Conservation (phyloP, 23 tunicate genomes). For the Oikopleura vanhoeffeni region DNA sequence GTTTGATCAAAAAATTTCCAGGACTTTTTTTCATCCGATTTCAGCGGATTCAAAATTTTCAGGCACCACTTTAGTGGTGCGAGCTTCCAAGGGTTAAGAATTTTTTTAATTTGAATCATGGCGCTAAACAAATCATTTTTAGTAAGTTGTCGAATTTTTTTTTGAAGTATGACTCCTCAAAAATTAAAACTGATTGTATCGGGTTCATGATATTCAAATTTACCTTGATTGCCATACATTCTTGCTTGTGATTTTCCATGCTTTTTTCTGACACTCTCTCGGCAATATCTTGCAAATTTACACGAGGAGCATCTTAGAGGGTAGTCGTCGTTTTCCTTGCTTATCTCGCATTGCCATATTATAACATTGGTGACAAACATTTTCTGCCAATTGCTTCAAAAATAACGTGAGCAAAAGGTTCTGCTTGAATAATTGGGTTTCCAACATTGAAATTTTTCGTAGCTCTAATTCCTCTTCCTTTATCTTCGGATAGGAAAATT, state of each 20-base stretch:
- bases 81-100: too few relatives aligned
- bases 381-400: conserved; percentile 37
- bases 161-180: too few relatives aligned
- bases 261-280: conserved; percentile 81
- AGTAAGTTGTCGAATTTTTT: too few relatives aligned
- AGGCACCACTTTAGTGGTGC: too few relatives aligned
- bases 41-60: too few relatives aligned
- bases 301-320: conserved; percentile 50
- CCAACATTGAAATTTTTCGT: too few relatives aligned
- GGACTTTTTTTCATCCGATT: too few relatives aligned
- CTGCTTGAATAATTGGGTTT: conserved; percentile 29
- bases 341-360: conserved; percentile 16
- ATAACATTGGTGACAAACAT: conserved; percentile 58
- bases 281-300: conserved; percentile 77
- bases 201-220: too few relatives aligned
- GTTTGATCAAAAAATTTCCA: too few relatives aligned
- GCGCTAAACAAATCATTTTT: too few relatives aligned
- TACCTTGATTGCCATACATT: conserved; percentile 42
- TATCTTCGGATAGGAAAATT: conserved; percentile 27
- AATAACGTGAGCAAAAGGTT: conserved; percentile 51
- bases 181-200: too few relatives aligned
- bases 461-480: conserved; percentile 79
- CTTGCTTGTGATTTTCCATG: conserved; percentile 73
- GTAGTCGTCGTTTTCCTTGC: conserved; percentile 20
- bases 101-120: too few relatives aligned